phyloP scores from a whole-genome alignment of 1,140 invertebrate genomes.

The Drosophila subobscura region DNA sequence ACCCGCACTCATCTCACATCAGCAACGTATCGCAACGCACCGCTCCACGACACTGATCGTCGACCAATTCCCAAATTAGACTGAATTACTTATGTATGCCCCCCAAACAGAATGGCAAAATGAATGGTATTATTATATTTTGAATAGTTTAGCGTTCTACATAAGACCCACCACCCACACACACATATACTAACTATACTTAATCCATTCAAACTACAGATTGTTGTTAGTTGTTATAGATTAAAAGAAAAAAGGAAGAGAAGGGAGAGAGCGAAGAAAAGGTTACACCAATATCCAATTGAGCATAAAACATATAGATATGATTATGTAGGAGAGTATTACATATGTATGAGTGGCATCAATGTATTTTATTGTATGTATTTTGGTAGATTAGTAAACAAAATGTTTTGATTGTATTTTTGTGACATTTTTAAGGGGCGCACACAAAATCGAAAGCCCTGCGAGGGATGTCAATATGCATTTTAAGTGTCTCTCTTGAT shows the following conservation, averaged over 20 bases:
- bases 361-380: conserved; percentile 67
- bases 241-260: neutral
- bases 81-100: conserved; percentile 72
- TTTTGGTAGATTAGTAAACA: conserved; percentile 73
- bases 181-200: conserved; percentile 7
- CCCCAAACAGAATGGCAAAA: conserved; percentile 31
- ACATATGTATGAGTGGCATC: conserved; percentile 44
- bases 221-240: conserved; percentile 72
- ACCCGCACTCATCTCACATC: conserved; percentile 12
- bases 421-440: conserved; percentile 75
- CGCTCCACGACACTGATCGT: conserved; percentile 49
- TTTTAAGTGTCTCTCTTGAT: conserved; percentile 58
- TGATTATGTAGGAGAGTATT: conserved; percentile 25
- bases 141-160: conserved; percentile 64
- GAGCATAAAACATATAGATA: conserved; percentile 3
- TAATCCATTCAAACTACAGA: conserved; percentile 29
- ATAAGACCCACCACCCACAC: conserved; percentile 20
- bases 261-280: neutral
- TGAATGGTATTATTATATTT: conserved; percentile 72
- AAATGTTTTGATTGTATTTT: conserved; percentile 80
- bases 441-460: conserved; percentile 32
- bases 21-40: neutral
- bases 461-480: conserved; percentile 53
- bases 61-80: conserved; percentile 80
- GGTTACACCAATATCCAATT: conserved; percentile 45